Evolutionary conservation across 2,888 invertebrate genomes (phyloP).

Genomic region (Trissolcus japonicus): DNA sequence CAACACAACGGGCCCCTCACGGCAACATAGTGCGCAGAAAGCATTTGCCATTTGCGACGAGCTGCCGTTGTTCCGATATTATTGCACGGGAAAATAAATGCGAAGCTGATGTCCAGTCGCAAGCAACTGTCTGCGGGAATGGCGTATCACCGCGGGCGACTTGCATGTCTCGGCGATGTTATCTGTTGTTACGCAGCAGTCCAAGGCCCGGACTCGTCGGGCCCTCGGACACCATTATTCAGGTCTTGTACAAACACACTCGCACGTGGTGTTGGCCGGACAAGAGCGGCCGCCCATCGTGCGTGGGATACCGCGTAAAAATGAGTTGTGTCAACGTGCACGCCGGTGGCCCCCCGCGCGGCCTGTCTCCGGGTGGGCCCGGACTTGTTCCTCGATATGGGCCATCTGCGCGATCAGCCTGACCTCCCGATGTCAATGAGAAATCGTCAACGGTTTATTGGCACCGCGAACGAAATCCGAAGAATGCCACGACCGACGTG

Average conservation of each 20-base stretch:
- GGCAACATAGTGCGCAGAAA: conserved; percentile 29
- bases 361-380: conserved; percentile 68
- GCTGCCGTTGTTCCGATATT: conserved; percentile 29
- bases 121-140: conserved; percentile 53
- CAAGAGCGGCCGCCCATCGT: conserved; percentile 71
- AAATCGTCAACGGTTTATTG: conserved; percentile 57
- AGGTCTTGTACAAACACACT: conserved; percentile 58
- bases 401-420: conserved; percentile 44
- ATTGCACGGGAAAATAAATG: conserved; percentile 50
- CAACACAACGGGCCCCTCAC: conserved; percentile 3
- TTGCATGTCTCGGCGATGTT: conserved; percentile 63
- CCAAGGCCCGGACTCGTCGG: conserved; percentile 25
- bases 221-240: conserved; percentile 69
- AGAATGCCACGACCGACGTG: conserved; percentile 47
- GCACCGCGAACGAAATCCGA: conserved; percentile 48
- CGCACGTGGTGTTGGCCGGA: conserved; percentile 57
- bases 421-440: conserved; percentile 54
- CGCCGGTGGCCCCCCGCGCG: conserved; percentile 65
- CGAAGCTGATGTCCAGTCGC: conserved; percentile 52
- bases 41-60: conserved; percentile 18
- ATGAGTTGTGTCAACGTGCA: conserved; percentile 75
- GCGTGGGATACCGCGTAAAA: conserved; percentile 74
- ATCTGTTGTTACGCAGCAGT: conserved; percentile 52
- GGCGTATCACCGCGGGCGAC: conserved; percentile 63
- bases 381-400: conserved; percentile 58